Evolutionary conservation across 1,140 invertebrate genomes (phyloP).

Genomic region (Zaprionus davidi): DNA sequence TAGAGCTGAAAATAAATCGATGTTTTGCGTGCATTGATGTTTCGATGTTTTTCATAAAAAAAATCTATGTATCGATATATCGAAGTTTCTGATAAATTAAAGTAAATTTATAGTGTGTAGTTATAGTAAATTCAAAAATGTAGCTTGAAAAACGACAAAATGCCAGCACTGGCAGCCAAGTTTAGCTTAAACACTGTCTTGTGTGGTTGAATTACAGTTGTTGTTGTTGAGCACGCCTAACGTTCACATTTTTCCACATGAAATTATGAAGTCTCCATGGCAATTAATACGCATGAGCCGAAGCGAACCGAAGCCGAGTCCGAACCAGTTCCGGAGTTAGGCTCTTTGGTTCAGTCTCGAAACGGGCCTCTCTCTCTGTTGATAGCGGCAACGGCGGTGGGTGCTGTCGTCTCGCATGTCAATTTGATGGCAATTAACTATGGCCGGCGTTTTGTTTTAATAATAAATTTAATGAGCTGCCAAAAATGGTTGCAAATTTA

Average conservation of each 20-base stretch:
- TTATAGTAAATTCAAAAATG: too few relatives aligned
- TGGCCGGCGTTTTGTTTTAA: conserved; percentile 67
- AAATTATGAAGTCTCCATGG: conserved; percentile 81
- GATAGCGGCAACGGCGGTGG: conserved; percentile 39
- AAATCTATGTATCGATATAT: too few relatives aligned
- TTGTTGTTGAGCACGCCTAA: conserved; percentile 56
- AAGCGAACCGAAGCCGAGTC: neutral
- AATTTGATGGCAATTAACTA: conserved; percentile 82
- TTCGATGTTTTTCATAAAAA: too few relatives aligned
- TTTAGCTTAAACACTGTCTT: conserved; percentile 39
- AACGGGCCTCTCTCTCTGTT: conserved; percentile 22
- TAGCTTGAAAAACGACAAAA: neutral
- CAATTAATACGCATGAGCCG: conserved; percentile 79
- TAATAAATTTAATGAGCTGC: conserved; percentile 83
- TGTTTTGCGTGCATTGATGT: too few relatives aligned
- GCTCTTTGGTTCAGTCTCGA: neutral
- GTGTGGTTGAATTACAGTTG: conserved; percentile 67
- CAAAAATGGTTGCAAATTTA: conserved; percentile 83
- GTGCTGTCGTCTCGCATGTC: conserved; percentile 78
- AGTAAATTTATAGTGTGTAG: too few relatives aligned
- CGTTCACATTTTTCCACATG: conserved; percentile 80
- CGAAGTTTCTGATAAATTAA: too few relatives aligned
- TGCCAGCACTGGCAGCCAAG: conserved; percentile 8
- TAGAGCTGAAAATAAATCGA: too few relatives aligned
- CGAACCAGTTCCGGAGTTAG: neutral